Evolutionary conservation across 2,113 vertebrate genomes (phyloP).

Genomic region (Ginglymostoma cirratum): DNA sequence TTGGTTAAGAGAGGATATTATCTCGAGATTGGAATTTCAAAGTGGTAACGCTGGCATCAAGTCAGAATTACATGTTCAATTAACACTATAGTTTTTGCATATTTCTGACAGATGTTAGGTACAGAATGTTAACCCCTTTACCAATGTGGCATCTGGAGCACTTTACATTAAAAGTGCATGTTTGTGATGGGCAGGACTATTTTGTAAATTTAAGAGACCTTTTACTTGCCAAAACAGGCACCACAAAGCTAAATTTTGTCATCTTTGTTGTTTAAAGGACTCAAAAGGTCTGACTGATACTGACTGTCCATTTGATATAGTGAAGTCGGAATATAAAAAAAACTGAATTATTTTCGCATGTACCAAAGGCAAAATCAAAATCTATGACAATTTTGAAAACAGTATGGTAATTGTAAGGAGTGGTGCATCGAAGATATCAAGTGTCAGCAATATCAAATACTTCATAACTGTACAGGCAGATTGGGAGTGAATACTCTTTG

Average conservation of each 20-base stretch:
- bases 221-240: background rate
- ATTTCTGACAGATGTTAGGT: too few species aligned
- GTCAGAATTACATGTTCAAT: too few species aligned
- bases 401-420: background rate
- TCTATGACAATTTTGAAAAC: background rate
- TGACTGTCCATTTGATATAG: background rate
- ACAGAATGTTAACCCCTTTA: too few species aligned
- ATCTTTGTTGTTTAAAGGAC: background rate
- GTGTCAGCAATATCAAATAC: background rate
- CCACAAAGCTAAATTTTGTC: background rate
- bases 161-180: background rate
- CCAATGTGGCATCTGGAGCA: too few species aligned
- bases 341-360: background rate
- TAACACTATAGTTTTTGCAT: too few species aligned
- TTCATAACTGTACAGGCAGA: background rate
- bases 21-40: background rate
- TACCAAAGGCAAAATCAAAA: background rate
- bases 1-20: background rate
- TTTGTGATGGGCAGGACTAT: background rate
- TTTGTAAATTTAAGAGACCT: background rate
- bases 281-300: background rate
- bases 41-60: too few species aligned
- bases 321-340: background rate
- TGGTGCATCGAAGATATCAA: background rate
- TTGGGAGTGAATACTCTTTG: background rate